These are phyloP conservation scores for Heliangelus exortis DNA, from an alignment of 2,797 vertebrate species.

Conservation along the genomic window DNA sequence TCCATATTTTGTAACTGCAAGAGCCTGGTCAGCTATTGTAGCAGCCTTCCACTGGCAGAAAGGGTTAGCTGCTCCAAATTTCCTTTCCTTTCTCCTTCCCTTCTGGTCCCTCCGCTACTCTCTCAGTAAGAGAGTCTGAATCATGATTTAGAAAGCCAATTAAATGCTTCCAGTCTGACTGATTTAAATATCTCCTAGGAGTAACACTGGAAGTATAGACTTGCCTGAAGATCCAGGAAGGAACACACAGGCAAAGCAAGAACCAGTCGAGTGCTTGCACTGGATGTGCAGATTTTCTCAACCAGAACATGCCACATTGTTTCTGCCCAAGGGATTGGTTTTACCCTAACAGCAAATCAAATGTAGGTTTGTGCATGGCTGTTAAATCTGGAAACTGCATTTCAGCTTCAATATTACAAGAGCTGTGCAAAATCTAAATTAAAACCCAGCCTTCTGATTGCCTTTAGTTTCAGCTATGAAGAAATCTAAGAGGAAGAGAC, in stretches of 20 bases:
- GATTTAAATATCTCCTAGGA: slow-evolving; percentile 80
- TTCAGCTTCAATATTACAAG: slow-evolving; percentile 13
- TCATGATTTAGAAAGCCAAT: slow-evolving; percentile 80
- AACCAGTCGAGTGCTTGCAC: background rate
- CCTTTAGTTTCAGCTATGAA: background rate
- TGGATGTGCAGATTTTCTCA: background rate
- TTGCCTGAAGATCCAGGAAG: slow-evolving; percentile 48
- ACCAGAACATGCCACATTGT: background rate
- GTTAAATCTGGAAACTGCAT: background rate
- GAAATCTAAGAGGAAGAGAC: background rate
- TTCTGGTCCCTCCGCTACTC: background rate
- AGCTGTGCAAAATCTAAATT: background rate
- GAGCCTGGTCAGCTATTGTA: slow-evolving; percentile 33
- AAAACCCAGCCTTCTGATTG: background rate
- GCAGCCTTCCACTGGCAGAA: slow-evolving; percentile 61
- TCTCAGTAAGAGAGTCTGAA: slow-evolving; percentile 66
- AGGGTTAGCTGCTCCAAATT: slow-evolving; percentile 82
- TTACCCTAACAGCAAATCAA: background rate
- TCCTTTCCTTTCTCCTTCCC: background rate
- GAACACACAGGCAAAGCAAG: background rate
- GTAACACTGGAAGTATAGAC: slow-evolving; percentile 53
- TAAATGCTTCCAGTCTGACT: slow-evolving; percentile 76
- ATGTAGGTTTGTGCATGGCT: background rate
- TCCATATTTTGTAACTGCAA: slow-evolving; percentile 33
- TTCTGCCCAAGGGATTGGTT: background rate